These are phyloP conservation scores for Sprattus sprattus DNA, from an alignment of 2,113 vertebrate genomes.

Conservation along the genomic window DNA sequence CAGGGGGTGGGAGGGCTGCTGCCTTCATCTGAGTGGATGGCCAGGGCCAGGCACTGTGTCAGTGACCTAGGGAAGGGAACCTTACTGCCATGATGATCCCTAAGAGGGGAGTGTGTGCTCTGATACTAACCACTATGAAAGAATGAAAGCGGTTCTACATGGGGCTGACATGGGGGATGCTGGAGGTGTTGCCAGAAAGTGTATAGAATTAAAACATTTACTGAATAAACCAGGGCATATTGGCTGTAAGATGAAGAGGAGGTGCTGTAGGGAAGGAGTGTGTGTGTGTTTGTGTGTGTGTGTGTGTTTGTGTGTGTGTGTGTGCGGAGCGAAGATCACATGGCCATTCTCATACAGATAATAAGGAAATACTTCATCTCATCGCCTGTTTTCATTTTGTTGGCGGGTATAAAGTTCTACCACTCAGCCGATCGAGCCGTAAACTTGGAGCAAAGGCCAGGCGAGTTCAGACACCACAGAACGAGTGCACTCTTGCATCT, in stretches of 20 bases:
- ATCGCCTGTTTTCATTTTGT: neutral
- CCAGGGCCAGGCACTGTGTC: neutral
- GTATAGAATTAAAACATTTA: neutral
- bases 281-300: neutral
- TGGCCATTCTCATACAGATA: constrained; percentile 7
- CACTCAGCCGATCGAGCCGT: constrained; percentile 14
- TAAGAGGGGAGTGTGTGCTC: neutral
- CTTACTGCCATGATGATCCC: neutral
- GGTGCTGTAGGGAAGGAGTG: neutral
- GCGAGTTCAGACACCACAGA: neutral
- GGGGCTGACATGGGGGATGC: neutral
- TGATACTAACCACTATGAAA: neutral
- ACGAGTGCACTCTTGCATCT: constrained; percentile 22
- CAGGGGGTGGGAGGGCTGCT: neutral
- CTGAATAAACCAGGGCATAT: neutral
- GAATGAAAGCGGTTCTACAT: neutral
- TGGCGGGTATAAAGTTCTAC: neutral
- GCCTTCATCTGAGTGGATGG: neutral
- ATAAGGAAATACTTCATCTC: constrained; percentile 16
- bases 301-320: neutral
- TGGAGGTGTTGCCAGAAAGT: neutral
- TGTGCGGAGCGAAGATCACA: neutral
- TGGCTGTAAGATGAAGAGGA: neutral
- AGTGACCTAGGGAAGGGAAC: neutral
- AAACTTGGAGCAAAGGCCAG: constrained; percentile 20